Evolutionary conservation across 2,113 vertebrate genomes (phyloP), one percentile per base, ranked within the genome.

Genomic region (Hippopotamus amphibius): DNA sequence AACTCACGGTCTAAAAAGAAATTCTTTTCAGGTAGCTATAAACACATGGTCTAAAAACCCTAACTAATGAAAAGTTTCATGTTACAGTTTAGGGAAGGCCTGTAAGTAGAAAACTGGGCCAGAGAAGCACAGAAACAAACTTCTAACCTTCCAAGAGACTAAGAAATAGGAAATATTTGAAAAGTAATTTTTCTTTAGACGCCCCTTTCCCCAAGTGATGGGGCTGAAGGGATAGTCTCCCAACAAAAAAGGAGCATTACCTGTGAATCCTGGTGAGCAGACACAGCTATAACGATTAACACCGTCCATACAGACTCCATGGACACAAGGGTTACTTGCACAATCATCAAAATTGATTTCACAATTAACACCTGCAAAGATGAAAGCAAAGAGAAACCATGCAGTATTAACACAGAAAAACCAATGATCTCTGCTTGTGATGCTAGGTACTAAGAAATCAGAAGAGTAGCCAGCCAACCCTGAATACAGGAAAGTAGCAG

Each of bases 281-380:
- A 99, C 98, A 95, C 99, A 99, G 68, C 99, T 99, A 97, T 99
- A 99, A 65, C 99, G 99, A 57, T 99, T 99, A 82, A 99, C 99
- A 50, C 99, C 99, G 59, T 99, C 99, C 37, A 99, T 98, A 90
- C 99, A 99, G 89, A 98, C 98, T 84, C 99, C 99, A 0, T 99
- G 98, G 87, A 99, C 90, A 97, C 99, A 99, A 0, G 99, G 99
- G 97, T 98, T 99, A 96, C 98, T 99, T 22, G 99, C 99, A 91
- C 99, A 99, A 97, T 99, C 99, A 55, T 99, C 99, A 55, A 99
- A 98, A 98, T 99, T 99, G 93, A 99, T 99, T 97, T 99, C 99
- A 98, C 99, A 99, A 97, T 99, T 99, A 88, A 98, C 90, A 24
- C 99, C 99, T 99, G 97, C 76, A 69, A 59, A 92, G 92, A 96